Evolutionary conservation across 2,888 invertebrate species (phyloP).

Genomic region (Agrypnus murinus): DNA sequence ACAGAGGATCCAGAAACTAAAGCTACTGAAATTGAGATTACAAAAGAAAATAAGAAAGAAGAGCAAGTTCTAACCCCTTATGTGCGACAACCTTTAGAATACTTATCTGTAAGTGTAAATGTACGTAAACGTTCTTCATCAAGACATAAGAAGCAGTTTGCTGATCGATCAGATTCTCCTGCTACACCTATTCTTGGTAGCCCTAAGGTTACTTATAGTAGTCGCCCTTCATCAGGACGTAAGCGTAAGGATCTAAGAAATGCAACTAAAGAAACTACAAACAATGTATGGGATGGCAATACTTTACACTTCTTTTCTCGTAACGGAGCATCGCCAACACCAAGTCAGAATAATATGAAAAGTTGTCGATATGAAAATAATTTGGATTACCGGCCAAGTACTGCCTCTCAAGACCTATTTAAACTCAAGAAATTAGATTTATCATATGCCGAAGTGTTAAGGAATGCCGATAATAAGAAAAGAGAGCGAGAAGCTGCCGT

Average conservation of each 20-base stretch:
- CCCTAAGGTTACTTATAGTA: constrained; percentile 78
- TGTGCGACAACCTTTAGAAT: constrained; percentile 84
- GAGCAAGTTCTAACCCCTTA: constrained; percentile 78
- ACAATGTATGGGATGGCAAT: constrained; percentile 80
- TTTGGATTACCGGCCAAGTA: constrained; percentile 77
- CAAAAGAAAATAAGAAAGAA: constrained; percentile 65
- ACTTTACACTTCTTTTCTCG: constrained; percentile 79
- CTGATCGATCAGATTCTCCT: constrained; percentile 81
- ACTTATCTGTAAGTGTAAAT: constrained; percentile 78
- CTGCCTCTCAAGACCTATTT: constrained; percentile 88
- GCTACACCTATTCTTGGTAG: constrained; percentile 76
- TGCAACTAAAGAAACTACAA: constrained; percentile 57
- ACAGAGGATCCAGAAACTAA: constrained; percentile 71
- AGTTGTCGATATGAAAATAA: constrained; percentile 64
- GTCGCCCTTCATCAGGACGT: constrained; percentile 70
- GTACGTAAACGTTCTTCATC: constrained; percentile 80
- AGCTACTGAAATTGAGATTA: constrained; percentile 67
- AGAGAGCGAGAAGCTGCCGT: constrained; percentile 32
- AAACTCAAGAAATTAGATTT: constrained; percentile 86
- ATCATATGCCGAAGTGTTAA: constrained; percentile 89
- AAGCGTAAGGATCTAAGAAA: constrained; percentile 75
- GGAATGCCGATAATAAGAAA: constrained; percentile 77
- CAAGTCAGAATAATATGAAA: constrained; percentile 72
- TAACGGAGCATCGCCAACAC: constrained; percentile 74
- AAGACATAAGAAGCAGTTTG: constrained; percentile 79